Evolutionary conservation across 1,140 invertebrate species (phyloP).

Genomic region (Venturia canescens): DNA sequence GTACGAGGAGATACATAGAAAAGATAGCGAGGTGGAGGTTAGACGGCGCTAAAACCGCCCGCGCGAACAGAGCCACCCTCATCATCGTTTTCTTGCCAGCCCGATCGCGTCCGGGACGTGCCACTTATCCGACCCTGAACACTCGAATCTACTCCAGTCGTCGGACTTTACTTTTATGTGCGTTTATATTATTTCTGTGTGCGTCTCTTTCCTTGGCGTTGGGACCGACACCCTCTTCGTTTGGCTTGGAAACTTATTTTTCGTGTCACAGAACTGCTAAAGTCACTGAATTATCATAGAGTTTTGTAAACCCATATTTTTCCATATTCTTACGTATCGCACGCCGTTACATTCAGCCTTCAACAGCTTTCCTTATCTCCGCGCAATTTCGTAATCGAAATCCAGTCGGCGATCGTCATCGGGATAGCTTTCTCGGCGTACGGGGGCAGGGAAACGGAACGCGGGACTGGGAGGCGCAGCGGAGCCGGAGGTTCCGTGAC

Average conservation of each 20-base stretch:
- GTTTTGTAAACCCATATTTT: background rate
- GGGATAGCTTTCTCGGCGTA: no score
- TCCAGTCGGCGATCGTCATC: conserved; percentile 66
- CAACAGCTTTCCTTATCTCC: conserved; percentile 41
- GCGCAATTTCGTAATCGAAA: conserved; percentile 65
- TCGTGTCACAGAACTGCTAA: background rate
- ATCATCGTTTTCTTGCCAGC: conserved; percentile 44
- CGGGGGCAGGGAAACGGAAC: conserved; percentile 51
- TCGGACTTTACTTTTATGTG: background rate
- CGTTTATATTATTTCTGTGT: background rate
- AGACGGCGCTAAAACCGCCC: conserved; percentile 10
- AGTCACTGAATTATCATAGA: background rate
- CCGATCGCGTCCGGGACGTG: conserved; percentile 47
- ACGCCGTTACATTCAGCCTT: background rate
- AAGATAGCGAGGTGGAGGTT: conserved; percentile 2
- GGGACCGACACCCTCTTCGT: background rate
- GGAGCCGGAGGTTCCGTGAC: conserved; percentile 19
- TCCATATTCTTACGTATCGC: background rate
- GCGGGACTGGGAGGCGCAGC: conserved; percentile 35
- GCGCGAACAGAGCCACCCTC: conserved; percentile 54
- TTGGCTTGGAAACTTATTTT: conserved; percentile 1
- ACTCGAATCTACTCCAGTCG: conserved; percentile 37
- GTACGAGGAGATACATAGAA: background rate
- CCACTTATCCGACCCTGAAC: conserved; percentile 34
- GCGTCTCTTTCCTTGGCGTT: background rate